These are phyloP conservation scores for Ophion obscuratus DNA, from an alignment of 2,888 invertebrate genomes.

Conservation along the genomic window DNA sequence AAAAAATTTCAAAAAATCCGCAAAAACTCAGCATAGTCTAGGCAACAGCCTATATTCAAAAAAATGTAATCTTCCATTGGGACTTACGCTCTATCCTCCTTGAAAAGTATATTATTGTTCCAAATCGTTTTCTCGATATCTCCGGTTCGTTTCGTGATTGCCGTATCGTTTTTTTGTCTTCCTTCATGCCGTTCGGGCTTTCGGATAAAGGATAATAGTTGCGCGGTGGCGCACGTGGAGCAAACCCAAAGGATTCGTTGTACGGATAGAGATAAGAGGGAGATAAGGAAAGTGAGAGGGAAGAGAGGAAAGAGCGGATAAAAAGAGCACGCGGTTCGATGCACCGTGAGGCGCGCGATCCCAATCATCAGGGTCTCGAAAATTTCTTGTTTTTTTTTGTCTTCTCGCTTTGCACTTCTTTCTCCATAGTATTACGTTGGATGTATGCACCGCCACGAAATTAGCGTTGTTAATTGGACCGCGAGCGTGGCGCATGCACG, in stretches of 20 bases:
- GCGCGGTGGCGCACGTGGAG: slow-evolving; percentile 33
- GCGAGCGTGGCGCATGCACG: slow-evolving; percentile 66
- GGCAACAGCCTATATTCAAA: too few species aligned
- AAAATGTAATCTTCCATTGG: too few species aligned
- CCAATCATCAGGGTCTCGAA: slow-evolving; percentile 60
- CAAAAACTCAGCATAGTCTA: too few species aligned
- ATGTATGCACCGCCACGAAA: slow-evolving; percentile 64
- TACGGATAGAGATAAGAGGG: slow-evolving; percentile 3
- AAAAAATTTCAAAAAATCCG: too few species aligned
- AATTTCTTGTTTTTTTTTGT: slow-evolving; percentile 33
- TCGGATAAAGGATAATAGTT: slow-evolving; percentile 48
- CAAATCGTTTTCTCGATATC: neutral
- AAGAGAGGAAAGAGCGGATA: slow-evolving; percentile 20
- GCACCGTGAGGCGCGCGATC: slow-evolving; percentile 44
- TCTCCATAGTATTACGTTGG: slow-evolving; percentile 41
- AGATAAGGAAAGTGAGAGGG: neutral
- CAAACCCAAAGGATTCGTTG: slow-evolving; percentile 20
- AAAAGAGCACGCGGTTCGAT: slow-evolving; percentile 34
- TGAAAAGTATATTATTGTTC: neutral
- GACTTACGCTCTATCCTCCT: too few species aligned
- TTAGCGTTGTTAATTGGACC: slow-evolving; percentile 73
- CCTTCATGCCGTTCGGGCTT: neutral
- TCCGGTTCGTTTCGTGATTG: neutral
- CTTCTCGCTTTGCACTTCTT: slow-evolving; percentile 25
- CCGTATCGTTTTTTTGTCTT: neutral